Base-by-base conservation (phyloP, 2,888 invertebrate species). In the Diplolepis rosae region DNA sequence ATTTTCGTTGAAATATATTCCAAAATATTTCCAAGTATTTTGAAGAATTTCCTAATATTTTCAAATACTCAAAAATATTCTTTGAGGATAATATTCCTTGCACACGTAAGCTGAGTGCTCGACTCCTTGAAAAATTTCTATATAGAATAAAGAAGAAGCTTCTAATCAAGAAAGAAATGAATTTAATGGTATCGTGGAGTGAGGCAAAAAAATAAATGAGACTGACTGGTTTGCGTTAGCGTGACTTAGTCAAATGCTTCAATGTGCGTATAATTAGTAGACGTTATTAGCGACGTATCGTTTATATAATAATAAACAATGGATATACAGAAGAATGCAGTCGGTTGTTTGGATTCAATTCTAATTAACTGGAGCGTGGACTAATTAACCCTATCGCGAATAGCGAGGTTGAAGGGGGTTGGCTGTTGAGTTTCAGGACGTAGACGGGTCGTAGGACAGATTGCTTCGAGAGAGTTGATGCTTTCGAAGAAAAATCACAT, bases 361-460 rank as follows among this genome's bases (percentile, higher is more conserved):
- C 85, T 84, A 82, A 80, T 80, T 82, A 87, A 86, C 85, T 86
- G 81, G 84, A 84, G 83, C 86, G 82, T 84, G 83, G 82, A 84
- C 84, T 87, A 87, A 87, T 86, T 87, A 87, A 86, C 82, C 83
- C 77, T 79, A 76, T 77, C 76, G 75, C 78, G 80, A 84, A 84
- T 83, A 79, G 82, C 77, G 67, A 71, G 42, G 65, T 66, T 28
- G 66, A 71, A 39, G 61, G 66, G 48, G 65, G 48, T 45, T 67
- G 39, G 35, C 35, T 68, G 24, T 54, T 42, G 68, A 71, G 68
- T 45, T 71, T 65, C 65, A 71, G 65, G 71, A 9, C 15, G 45
- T 45, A n/a, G 18, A 9, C 18, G 18, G 45, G n/a, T 28, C n/a
- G 6, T 6, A 52, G 6, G n/a, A 4, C 28, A 52, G 28, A 52